Evolutionary conservation across 2,113 vertebrate species (phyloP).

Genomic region (Leptobrachium ailaonicum): DNA sequence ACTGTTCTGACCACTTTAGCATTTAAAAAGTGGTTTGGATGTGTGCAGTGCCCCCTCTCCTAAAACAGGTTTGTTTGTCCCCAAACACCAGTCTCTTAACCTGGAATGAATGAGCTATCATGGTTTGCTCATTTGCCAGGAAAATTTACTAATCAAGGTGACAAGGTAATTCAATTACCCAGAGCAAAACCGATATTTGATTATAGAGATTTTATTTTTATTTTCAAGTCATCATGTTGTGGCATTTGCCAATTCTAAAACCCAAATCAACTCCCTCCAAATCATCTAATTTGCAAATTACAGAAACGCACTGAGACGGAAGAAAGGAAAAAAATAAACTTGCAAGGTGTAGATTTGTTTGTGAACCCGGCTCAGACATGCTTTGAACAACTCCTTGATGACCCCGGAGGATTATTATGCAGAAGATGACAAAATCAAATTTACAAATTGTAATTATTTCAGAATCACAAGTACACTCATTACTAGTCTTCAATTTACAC

Average conservation of each 20-base stretch:
- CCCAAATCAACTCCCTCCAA: not conserved
- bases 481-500: conserved; percentile 26
- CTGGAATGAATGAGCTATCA: too few relatives aligned
- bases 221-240: not conserved
- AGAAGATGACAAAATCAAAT: conserved; percentile 25
- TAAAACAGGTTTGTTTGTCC: too few relatives aligned
- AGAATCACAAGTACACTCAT: not conserved
- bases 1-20: too few relatives aligned
- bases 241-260: not conserved
- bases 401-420: conserved; percentile 7
- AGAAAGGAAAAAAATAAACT: not conserved
- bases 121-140: not conserved
- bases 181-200: not conserved
- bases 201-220: not conserved
- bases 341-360: not conserved
- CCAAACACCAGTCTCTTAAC: too few relatives aligned
- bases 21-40: too few relatives aligned
- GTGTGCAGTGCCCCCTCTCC: too few relatives aligned
- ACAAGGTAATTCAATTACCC: not conserved
- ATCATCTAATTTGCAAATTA: not conserved
- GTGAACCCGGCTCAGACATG: conserved; percentile 15
- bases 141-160: not conserved
- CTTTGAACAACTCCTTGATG: not conserved
- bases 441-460: conserved; percentile 19
- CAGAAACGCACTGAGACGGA: not conserved